These are phyloP conservation scores for Passer montanus DNA, from an alignment of 2,113 vertebrate genomes.

Conservation along the genomic window DNA sequence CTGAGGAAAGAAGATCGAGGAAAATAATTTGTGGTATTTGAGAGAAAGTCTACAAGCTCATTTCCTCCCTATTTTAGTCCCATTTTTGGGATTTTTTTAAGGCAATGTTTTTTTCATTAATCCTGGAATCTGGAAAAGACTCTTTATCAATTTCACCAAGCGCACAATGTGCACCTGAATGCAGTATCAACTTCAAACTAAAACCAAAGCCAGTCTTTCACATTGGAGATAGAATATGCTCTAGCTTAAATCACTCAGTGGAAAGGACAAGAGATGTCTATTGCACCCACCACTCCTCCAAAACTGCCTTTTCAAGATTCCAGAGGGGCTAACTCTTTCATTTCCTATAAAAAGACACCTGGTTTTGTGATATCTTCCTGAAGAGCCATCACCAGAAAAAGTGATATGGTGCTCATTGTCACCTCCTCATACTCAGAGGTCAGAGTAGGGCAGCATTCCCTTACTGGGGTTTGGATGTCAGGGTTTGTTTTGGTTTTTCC, in stretches of 20 bases:
- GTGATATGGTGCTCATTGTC: background rate
- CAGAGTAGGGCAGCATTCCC: background rate
- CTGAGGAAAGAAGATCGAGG: background rate
- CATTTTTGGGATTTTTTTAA: background rate
- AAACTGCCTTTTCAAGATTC: background rate
- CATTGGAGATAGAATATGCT: background rate
- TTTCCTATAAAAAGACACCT: background rate
- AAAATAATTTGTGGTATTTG: conserved; percentile 17
- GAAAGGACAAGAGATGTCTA: background rate
- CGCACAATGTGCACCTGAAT: background rate
- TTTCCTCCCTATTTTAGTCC: background rate
- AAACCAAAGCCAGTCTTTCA: background rate
- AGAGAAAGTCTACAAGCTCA: background rate
- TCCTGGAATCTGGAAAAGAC: background rate
- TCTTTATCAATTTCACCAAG: background rate
- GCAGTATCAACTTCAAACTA: background rate
- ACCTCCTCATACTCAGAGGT: background rate
- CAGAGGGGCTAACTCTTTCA: background rate
- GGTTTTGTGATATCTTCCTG: background rate
- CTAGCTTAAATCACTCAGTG: background rate
- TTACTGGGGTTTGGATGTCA: rapidly evolving
- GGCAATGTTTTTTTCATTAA: background rate
- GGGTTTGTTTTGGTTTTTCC: rapidly evolving
- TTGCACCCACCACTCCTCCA: background rate
- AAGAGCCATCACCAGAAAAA: background rate